A percentile compares a stretch with the other conserved stretches of the same genome.
Conservation (phyloP, 2,113 vertebrate species). For the Erythrolamprus reginae region DNA sequence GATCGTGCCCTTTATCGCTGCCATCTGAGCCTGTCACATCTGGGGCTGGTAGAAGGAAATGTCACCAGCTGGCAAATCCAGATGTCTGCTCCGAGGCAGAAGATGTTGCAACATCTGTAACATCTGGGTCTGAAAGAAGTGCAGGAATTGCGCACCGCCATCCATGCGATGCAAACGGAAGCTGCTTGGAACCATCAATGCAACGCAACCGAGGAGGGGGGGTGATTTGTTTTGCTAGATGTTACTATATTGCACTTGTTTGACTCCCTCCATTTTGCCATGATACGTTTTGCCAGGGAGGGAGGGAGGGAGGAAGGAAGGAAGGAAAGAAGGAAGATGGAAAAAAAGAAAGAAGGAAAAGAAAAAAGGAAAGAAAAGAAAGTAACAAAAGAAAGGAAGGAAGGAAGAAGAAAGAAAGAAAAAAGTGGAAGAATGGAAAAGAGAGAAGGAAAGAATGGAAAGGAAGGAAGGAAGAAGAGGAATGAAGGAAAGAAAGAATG, state of each 20-base stretch:
- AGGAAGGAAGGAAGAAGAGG: fast-evolving
- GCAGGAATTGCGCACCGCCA: background rate
- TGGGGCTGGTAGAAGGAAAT: background rate
- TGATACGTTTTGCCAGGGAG: background rate
- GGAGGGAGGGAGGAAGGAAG: no score
- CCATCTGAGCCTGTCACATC: background rate
- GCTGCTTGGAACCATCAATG: background rate
- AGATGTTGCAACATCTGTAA: background rate
- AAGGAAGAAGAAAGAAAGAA: no score
- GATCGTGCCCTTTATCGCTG: fast-evolving
- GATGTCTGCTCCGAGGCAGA: background rate
- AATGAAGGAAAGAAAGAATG: no score
- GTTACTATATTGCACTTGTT: background rate
- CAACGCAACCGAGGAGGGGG: background rate
- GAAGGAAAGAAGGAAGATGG: no score
- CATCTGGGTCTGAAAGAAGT: background rate
- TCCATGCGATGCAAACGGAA: background rate
- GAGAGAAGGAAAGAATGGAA: no score
- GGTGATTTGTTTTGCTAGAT: background rate
- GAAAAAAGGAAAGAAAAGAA: no score
- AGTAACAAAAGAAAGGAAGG: fast-evolving
- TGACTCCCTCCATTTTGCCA: background rate
- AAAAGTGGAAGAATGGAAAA: fast-evolving
- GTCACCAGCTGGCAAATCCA: background rate
- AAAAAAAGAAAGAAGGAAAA: fast-evolving